Conservation (phyloP, 2,888 invertebrate species). For the Phaedon cochleariae region DNA sequence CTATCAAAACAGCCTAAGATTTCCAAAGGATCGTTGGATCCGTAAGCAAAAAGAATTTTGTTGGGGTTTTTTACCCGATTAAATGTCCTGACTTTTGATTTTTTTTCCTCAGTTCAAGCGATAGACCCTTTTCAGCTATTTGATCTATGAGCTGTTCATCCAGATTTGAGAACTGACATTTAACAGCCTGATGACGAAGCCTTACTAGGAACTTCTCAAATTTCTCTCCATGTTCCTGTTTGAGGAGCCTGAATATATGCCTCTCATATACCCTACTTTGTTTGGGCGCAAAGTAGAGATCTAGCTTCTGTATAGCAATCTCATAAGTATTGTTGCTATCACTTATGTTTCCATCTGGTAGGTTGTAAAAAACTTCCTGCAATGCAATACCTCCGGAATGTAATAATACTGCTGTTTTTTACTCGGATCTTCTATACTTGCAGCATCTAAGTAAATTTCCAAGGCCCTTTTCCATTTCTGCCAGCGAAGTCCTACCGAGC, state of each 20-base stretch:
- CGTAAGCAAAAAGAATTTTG: too few species aligned
- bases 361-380: conserved; percentile 11
- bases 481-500: conserved; percentile 46
- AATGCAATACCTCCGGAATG: conserved; percentile 9
- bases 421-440: conserved; percentile 17
- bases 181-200: conserved; percentile 35
- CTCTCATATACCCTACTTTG: too few species aligned
- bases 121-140: conserved; percentile 43
- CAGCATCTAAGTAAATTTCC: conserved; percentile 42
- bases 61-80: too few species aligned
- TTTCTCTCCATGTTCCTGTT: too few species aligned
- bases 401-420: conserved; percentile 25
- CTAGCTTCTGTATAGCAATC: not conserved
- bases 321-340: not conserved
- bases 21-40: too few species aligned
- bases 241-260: too few species aligned
- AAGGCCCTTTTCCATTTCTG: conserved; percentile 41
- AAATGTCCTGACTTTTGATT: too few species aligned
- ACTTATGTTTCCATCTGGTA: not conserved
- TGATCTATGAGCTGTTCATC: conserved; percentile 46
- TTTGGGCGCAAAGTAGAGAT: too few species aligned
- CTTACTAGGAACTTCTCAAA: too few species aligned
- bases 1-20: too few species aligned
- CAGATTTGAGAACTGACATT: conserved; percentile 28
- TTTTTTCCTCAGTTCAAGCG: conserved; percentile 39